Base-by-base conservation (phyloP, 1,140 invertebrate genomes). In the Riptortus pedestris region DNA sequence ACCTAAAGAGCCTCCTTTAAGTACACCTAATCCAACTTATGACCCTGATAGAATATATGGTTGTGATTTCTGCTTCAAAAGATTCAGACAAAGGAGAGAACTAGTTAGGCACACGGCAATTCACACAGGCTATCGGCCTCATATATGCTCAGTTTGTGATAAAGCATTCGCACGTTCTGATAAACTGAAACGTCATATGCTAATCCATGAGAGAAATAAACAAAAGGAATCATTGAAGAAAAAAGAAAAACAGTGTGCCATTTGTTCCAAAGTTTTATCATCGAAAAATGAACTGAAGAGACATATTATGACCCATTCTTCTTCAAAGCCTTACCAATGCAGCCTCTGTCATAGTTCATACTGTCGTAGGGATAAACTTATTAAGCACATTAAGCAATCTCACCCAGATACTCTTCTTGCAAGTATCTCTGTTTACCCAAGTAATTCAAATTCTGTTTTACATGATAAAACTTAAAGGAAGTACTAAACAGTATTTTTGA, bases 141-240 rank as follows among this genome's bases (percentile, higher is more conserved):
- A 80, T 68, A 72, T 71, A 12, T 84, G 83, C 68, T 69, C 78
- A 20, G 70, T 77, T 16, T 84, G 82, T 70, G 75, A 73, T 78
- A 87, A 68, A 52, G 27, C 58, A n/a, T 65, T 65, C 28, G 29
- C 55, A 12, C 31, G 63, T 9, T 31, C 52, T 18, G 63, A 64
- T 22, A 64, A 64, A 64, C 55, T 64, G 1, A 64, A 55, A 5
- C 52, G 63, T n/a, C 63, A 64, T 38, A 58, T 64, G 52, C 20
- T 27, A 7, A 64, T 55, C 2, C 63, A 64, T 18, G n/a, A n/a
- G n/a, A n/a, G n/a, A n/a, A n/a, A 38, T 24, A 2, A 18, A n/a
- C 11, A 45, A 27, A 16, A 14, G 52, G 22, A 43, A 43, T 16
- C 33, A 20, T 12, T n/a, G 26, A 24, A 45, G 26, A 48, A 63